These are phyloP conservation scores for Mythimna albipuncta DNA, from an alignment of 2,888 invertebrate genomes.

Conservation along the genomic window DNA sequence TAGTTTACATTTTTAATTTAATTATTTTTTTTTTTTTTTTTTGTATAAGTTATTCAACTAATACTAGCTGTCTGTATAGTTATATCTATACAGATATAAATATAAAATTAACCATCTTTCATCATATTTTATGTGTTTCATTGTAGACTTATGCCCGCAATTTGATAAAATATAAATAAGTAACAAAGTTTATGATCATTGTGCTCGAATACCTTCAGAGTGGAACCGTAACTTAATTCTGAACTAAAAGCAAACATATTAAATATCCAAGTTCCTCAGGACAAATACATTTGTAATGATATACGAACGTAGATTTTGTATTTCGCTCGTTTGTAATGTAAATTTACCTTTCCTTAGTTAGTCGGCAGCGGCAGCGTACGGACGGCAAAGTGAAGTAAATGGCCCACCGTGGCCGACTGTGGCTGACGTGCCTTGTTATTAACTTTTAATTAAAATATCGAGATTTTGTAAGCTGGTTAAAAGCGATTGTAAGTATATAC, in stretches of 20 bases:
- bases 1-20: too few relatives aligned
- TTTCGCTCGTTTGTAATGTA: constrained; percentile 83
- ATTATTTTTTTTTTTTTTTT: too few relatives aligned
- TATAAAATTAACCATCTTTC: too few relatives aligned
- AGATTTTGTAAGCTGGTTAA: constrained; percentile 53
- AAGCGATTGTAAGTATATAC: constrained; percentile 33
- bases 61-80: too few relatives aligned
- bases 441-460: constrained; percentile 71
- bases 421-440: constrained; percentile 67
- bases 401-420: constrained; percentile 60
- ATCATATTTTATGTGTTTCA: neutral
- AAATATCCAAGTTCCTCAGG: constrained; percentile 70
- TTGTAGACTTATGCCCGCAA: neutral
- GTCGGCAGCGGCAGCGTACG: constrained; percentile 70
- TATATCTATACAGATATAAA: too few relatives aligned
- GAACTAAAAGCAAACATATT: constrained; percentile 63
- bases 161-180: constrained; percentile 1
- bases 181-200: constrained; percentile 11
- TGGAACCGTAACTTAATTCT: constrained; percentile 48
- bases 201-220: constrained; percentile 21
- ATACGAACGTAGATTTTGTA: constrained; percentile 74
- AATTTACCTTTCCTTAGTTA: constrained; percentile 82
- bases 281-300: constrained; percentile 72
- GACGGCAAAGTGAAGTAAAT: constrained; percentile 71
- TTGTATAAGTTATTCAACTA: too few relatives aligned